Evolutionary conservation across 1,140 invertebrate species (phyloP).

Genomic region (Drosophila pseudoobscura): DNA sequence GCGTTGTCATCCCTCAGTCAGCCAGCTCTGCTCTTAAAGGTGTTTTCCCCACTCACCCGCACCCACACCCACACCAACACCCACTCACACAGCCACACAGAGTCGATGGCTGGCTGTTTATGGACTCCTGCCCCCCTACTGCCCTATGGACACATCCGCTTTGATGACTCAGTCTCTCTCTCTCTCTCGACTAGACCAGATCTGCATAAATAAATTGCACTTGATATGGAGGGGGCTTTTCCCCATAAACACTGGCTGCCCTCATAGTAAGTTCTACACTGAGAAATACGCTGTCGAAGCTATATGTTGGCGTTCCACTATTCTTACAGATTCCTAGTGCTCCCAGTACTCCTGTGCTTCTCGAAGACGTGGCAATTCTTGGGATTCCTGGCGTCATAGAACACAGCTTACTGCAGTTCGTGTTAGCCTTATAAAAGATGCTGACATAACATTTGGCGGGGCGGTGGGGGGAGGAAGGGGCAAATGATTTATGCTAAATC

Average conservation of each 20-base stretch:
- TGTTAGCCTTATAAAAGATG: slow-evolving; percentile 36
- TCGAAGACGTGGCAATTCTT: too few species aligned
- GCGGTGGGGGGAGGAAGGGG: not conserved
- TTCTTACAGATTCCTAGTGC: too few species aligned
- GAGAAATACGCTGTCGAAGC: too few species aligned
- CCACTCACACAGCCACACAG: not conserved
- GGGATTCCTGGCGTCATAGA: not conserved
- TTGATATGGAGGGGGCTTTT: too few species aligned
- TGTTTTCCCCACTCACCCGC: slow-evolving; percentile 43
- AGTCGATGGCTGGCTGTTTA: slow-evolving; percentile 6
- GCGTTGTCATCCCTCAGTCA: slow-evolving; percentile 44
- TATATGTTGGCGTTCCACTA: too few species aligned
- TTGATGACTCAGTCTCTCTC: not conserved
- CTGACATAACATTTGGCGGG: slow-evolving; percentile 74
- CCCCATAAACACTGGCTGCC: too few species aligned
- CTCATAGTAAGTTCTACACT: too few species aligned
- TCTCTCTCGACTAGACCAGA: too few species aligned
- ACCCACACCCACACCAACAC: slow-evolving; percentile 19
- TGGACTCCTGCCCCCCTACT: slow-evolving; percentile 6
- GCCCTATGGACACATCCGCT: slow-evolving; percentile 34
- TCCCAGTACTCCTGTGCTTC: too few species aligned
- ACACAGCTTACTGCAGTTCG: slow-evolving; percentile 26
- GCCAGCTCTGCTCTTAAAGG: slow-evolving; percentile 20
- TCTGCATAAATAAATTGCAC: too few species aligned
- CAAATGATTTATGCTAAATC: slow-evolving; percentile 75